phyloP scores from a whole-genome alignment of 2,113 vertebrate genomes.

The Gorsachius goisagi region DNA sequence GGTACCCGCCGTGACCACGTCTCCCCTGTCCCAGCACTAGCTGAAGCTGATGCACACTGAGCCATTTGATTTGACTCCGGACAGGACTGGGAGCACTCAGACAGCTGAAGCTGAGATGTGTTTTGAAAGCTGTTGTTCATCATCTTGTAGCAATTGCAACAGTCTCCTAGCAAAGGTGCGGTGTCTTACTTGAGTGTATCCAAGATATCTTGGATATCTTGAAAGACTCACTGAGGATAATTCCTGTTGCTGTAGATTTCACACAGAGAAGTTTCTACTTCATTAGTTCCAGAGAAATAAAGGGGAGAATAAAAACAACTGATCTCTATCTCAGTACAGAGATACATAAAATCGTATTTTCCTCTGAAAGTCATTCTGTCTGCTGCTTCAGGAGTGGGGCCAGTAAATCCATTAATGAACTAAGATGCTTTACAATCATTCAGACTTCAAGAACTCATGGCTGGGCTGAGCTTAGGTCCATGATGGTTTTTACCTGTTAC shows the following conservation, averaged over 20 bases:
- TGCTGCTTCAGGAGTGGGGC: neutral
- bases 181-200: neutral
- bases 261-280: neutral
- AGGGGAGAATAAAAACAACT: neutral
- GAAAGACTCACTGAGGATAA: neutral
- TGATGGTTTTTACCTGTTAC: neutral
- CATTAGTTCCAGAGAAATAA: slow-evolving; percentile 17
- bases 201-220: neutral
- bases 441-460: neutral
- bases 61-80: fast-evolving
- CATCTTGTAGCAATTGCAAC: neutral
- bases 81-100: neutral
- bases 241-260: neutral
- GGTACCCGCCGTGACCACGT: fast-evolving
- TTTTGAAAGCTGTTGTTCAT: neutral
- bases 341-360: neutral
- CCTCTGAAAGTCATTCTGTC: neutral
- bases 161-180: neutral
- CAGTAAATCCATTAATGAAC: neutral
- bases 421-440: neutral
- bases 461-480: neutral
- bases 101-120: neutral
- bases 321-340: neutral
- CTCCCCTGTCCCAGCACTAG: neutral
- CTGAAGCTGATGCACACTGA: neutral